These are phyloP conservation scores for Halcyon badia DNA, from an alignment of 2,797 vertebrate genomes.

Conservation along the genomic window DNA sequence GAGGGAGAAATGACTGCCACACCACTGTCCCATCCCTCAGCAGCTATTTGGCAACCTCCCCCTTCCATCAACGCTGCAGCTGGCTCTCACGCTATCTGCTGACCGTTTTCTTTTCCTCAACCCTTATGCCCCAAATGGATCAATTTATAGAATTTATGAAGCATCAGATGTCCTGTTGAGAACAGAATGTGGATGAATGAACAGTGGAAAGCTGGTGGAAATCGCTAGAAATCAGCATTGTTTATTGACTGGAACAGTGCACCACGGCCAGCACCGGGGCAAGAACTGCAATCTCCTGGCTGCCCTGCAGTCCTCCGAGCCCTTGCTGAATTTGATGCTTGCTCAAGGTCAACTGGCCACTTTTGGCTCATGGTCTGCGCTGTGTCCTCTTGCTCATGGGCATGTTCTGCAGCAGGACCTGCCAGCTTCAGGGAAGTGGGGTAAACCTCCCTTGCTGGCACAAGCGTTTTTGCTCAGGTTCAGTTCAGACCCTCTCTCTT, in stretches of 20 bases:
- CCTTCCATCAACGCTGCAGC: not conserved
- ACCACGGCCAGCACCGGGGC: rapidly evolving
- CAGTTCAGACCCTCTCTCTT: not conserved
- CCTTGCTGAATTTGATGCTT: not conserved
- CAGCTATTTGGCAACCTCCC: constrained; percentile 39
- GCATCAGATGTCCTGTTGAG: not conserved
- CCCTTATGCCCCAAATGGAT: not conserved
- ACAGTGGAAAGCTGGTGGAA: not conserved
- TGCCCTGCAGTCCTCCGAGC: not conserved
- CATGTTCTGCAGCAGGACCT: not conserved
- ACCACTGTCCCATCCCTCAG: constrained; percentile 46
- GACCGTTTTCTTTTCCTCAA: constrained; percentile 10
- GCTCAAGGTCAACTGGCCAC: not conserved
- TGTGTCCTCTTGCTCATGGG: not conserved
- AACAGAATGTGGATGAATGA: not conserved
- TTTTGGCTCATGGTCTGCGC: not conserved
- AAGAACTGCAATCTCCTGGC: not conserved
- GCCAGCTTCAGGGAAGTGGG: not conserved
- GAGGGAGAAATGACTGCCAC: constrained; percentile 50
- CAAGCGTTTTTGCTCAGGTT: not conserved
- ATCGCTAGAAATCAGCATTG: constrained; percentile 10
- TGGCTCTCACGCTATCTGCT: not conserved
- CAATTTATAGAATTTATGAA: not conserved
- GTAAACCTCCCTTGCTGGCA: not conserved
- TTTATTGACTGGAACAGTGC: not conserved